Conservation (phyloP, 64 coral and sea anemone genomes). For the Stichodactyla helianthus region DNA sequence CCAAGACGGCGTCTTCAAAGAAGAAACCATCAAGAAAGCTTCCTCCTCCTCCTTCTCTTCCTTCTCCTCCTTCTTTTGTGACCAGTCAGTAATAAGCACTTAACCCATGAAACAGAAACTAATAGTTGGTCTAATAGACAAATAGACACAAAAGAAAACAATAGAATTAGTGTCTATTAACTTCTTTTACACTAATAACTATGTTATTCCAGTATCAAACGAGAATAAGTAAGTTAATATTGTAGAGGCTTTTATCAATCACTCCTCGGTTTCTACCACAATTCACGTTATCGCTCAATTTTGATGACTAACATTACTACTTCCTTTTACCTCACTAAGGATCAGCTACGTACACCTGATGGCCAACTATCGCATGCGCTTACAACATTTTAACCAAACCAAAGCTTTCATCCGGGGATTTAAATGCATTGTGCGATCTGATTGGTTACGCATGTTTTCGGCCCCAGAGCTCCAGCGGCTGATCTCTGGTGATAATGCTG, state of each 20-base stretch:
- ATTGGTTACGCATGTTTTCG: slow-evolving; percentile 96
- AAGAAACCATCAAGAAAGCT: slow-evolving; percentile 92
- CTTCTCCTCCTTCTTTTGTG: no score
- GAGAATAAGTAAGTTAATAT: slow-evolving; percentile 72
- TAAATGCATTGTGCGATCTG: slow-evolving; percentile 67
- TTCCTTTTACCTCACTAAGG: slow-evolving; percentile 27
- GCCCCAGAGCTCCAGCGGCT: slow-evolving; percentile 94
- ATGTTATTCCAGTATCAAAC: slow-evolving; percentile 63
- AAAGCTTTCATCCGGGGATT: slow-evolving; percentile 92
- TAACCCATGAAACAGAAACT: no score
- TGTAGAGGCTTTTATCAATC: no score
- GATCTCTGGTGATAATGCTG: slow-evolving; percentile 90
- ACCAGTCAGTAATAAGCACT: no score
- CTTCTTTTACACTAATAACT: no score
- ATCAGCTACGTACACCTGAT: slow-evolving; percentile 97
- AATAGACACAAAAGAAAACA: no score
- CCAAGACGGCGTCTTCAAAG: slow-evolving; percentile 97
- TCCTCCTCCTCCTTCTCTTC: no score
- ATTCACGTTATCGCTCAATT: no score
- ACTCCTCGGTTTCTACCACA: no score
- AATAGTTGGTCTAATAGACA: no score
- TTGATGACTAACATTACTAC: background rate
- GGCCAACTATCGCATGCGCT: slow-evolving; percentile 94
- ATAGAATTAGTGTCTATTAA: no score
- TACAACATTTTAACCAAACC: slow-evolving; percentile 88